A percentile compares a stretch with the other conserved stretches of the same genome.
phyloP scores from a whole-genome alignment of 37 sponge, comb jelly and placozoan species.

The Agelas oroides region DNA sequence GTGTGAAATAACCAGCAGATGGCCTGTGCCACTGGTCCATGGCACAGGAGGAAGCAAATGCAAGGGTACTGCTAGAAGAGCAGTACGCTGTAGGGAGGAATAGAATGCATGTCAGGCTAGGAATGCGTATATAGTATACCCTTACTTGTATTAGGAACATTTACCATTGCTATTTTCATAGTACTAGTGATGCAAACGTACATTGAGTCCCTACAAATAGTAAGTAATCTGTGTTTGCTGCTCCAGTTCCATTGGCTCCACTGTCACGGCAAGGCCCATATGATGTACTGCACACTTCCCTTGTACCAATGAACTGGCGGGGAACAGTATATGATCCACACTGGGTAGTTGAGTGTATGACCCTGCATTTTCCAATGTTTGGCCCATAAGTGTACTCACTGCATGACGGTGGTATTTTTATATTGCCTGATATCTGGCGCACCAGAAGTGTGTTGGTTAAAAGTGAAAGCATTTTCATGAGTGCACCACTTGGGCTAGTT shows the following conservation, averaged over 20 bases:
- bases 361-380: constrained; percentile 4
- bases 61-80: background rate
- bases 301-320: background rate
- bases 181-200: background rate
- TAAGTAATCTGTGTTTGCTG: background rate
- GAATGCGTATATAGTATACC: no score
- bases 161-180: no score
- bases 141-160: no score
- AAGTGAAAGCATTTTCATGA: background rate
- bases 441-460: background rate
- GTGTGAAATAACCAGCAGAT: background rate
- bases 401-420: background rate
- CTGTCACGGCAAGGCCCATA: background rate
- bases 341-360: background rate
- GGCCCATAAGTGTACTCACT: background rate
- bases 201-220: constrained; percentile 7
- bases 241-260: background rate
- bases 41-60: constrained; percentile 6
- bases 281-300: background rate
- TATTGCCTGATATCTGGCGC: background rate
- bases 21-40: constrained; percentile 4
- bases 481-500: background rate
- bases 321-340: background rate
- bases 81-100: background rate
- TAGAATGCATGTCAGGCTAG: background rate